Percentiles rank a stretch among this genome's conserved stretches.
These are phyloP conservation scores for Cyclura pinguis DNA, from an alignment of 2,797 vertebrate genomes.

Conservation along the genomic window DNA sequence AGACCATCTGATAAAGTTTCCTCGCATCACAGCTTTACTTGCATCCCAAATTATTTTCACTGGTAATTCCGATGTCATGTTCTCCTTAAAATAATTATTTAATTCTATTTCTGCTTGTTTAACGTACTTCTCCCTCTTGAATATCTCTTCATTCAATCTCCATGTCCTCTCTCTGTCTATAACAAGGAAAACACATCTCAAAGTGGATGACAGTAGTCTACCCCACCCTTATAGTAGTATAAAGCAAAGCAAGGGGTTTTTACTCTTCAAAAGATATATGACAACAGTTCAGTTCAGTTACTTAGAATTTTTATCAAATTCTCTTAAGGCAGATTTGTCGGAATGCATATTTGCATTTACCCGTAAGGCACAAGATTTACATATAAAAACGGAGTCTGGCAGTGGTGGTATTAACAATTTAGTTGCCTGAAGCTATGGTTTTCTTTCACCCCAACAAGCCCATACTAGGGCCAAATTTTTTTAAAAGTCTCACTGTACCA, in stretches of 20 bases:
- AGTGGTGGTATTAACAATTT: not conserved
- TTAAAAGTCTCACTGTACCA: too few species aligned
- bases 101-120: too few species aligned
- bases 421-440: not conserved
- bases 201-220: not conserved
- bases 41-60: too few species aligned
- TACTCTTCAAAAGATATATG: not conserved
- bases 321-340: not conserved
- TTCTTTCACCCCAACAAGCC: too few species aligned
- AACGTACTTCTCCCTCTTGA: too few species aligned
- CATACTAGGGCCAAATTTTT: too few species aligned
- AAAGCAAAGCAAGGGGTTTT: not conserved
- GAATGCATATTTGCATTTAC: slow-evolving; percentile 1
- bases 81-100: too few species aligned
- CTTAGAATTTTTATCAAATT: not conserved
- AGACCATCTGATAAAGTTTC: too few species aligned
- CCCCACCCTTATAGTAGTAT: not conserved
- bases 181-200: not conserved
- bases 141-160: too few species aligned
- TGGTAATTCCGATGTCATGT: too few species aligned
- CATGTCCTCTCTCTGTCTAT: too few species aligned
- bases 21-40: too few species aligned
- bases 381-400: not conserved
- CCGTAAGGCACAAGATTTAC: not conserved
- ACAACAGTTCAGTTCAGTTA: not conserved